Evolutionary conservation across 2,113 vertebrate species (phyloP).

Genomic region (Azemiops feae): DNA sequence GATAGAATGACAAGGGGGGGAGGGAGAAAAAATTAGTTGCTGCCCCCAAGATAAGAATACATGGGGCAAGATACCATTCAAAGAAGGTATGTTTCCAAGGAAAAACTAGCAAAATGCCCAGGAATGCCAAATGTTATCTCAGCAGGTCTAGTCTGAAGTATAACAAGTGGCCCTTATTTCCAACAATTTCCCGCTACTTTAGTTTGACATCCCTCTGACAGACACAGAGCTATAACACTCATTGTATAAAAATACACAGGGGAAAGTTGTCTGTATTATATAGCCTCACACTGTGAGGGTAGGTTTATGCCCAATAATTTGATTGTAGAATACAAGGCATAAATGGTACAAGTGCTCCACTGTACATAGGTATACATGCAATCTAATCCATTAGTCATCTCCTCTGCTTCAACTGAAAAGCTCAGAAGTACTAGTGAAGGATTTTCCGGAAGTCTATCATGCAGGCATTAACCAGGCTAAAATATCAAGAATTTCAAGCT

Average conservation of each 20-base stretch:
- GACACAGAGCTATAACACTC: neutral
- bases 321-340: neutral
- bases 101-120: neutral
- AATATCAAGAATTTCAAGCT: neutral
- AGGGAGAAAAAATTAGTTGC: neutral
- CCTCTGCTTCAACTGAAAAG: neutral
- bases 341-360: neutral
- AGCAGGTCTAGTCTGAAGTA: neutral
- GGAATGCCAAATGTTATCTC: neutral
- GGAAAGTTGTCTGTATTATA: neutral
- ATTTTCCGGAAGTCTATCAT: neutral
- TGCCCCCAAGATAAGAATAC: neutral
- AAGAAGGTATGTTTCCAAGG: neutral
- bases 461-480: neutral
- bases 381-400: neutral
- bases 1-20: neutral
- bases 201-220: neutral
- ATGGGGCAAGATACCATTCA: neutral
- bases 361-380: neutral
- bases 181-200: neutral
- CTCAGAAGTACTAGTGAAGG: neutral
- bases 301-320: neutral
- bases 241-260: neutral
- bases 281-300: constrained; percentile 19
- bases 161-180: neutral